These are phyloP conservation scores for Plagodis pulveraria DNA, from an alignment of 2,888 invertebrate species.

Conservation along the genomic window DNA sequence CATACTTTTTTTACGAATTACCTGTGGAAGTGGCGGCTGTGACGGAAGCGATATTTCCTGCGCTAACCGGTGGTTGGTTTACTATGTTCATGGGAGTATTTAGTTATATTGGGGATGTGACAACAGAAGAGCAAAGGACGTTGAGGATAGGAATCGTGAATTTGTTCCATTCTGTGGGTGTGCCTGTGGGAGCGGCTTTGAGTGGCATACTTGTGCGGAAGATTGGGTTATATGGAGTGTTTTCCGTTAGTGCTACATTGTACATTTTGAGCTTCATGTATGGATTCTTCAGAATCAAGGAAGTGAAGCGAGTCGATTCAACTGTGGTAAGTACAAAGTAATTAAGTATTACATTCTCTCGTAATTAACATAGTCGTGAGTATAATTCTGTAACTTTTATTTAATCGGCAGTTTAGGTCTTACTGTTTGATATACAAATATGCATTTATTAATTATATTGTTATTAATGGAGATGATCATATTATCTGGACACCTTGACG, in stretches of 20 bases:
- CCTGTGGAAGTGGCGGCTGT: conserved; percentile 93
- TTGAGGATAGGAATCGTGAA: conserved; percentile 94
- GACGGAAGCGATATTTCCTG: conserved; percentile 92
- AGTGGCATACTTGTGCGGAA: conserved; percentile 91
- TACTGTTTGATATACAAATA: neutral
- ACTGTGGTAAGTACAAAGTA: conserved; percentile 60
- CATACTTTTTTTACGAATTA: conserved; percentile 91
- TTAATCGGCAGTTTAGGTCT: too few species aligned
- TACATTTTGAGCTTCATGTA: conserved; percentile 91
- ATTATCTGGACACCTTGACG: conserved; percentile 40
- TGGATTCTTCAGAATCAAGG: conserved; percentile 89
- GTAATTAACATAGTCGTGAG: conserved; percentile 16
- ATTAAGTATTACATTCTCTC: conserved; percentile 7
- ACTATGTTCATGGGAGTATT: conserved; percentile 96
- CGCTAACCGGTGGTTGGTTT: conserved; percentile 93
- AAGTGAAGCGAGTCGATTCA: conserved; percentile 80
- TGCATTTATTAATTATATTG: conserved; percentile 6
- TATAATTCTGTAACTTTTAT: neutral
- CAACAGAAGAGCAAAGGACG: conserved; percentile 92
- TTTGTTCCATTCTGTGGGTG: conserved; percentile 94
- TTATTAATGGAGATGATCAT: conserved; percentile 24
- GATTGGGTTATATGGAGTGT: conserved; percentile 93
- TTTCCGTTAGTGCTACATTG: conserved; percentile 90
- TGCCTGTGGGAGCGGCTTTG: conserved; percentile 94
- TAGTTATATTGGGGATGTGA: conserved; percentile 95